Conservation (phyloP, 2,888 invertebrate species). For the Drosophila rellima region DNA sequence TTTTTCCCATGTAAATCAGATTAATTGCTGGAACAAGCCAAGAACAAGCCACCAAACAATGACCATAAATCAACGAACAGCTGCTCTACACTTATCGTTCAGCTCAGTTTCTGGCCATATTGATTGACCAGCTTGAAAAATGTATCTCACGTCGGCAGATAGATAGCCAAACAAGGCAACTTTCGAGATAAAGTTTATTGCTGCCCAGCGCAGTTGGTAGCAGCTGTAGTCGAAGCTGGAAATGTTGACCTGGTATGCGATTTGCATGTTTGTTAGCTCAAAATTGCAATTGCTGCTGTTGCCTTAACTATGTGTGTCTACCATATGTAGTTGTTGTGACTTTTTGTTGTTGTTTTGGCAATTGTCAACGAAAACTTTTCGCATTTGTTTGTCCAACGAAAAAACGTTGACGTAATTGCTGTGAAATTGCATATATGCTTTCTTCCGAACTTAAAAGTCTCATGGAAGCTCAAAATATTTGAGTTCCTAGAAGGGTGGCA, state of each 20-base stretch:
- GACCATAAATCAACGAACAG: slow-evolving; percentile 74
- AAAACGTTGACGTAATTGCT: slow-evolving; percentile 76
- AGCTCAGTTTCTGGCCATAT: slow-evolving; percentile 45
- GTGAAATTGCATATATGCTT: slow-evolving; percentile 64
- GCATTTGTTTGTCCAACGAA: slow-evolving; percentile 50
- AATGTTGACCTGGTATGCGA: slow-evolving; percentile 78
- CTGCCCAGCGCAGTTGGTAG: slow-evolving; percentile 46
- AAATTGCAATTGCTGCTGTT: slow-evolving; percentile 58
- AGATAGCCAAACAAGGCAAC: slow-evolving; percentile 62
- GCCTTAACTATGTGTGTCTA: slow-evolving; percentile 24
- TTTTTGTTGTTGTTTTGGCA: slow-evolving; percentile 58
- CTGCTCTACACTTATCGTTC: slow-evolving; percentile 50
- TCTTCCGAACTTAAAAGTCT: slow-evolving; percentile 33
- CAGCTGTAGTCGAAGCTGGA: slow-evolving; percentile 34
- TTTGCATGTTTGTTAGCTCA: slow-evolving; percentile 74
- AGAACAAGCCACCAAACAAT: slow-evolving; percentile 56
- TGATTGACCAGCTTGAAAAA: slow-evolving; percentile 65
- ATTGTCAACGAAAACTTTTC: slow-evolving; percentile 76
- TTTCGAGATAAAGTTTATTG: slow-evolving; percentile 78
- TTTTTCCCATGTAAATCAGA: slow-evolving; percentile 83
- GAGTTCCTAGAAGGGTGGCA: slow-evolving; percentile 1
- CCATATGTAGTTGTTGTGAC: slow-evolving; percentile 11
- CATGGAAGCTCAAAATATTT: slow-evolving; percentile 15
- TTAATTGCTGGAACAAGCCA: slow-evolving; percentile 73
- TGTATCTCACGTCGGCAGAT: slow-evolving; percentile 65